phyloP scores from a whole-genome alignment of 2,888 invertebrate species.

The Pocota personata region DNA sequence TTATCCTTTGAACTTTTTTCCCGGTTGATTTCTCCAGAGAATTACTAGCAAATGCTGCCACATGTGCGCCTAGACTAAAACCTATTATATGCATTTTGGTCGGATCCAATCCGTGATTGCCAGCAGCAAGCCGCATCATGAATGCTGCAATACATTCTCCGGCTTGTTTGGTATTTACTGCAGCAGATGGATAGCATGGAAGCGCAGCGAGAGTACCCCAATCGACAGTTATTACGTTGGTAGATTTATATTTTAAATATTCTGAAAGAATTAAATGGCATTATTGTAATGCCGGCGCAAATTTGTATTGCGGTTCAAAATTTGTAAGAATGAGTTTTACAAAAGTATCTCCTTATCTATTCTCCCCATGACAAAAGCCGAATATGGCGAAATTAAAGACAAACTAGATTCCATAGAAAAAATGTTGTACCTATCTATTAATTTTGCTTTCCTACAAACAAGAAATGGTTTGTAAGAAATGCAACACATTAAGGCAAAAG shows the following conservation, averaged over 20 bases:
- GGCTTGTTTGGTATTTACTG: conserved; percentile 85
- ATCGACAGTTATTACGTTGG: conserved; percentile 84
- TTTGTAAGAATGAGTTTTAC: too few relatives aligned
- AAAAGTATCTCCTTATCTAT: too few relatives aligned
- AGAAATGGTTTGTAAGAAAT: too few relatives aligned
- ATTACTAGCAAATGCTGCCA: conserved; percentile 82
- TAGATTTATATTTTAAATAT: conserved; percentile 80
- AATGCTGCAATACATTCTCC: conserved; percentile 84
- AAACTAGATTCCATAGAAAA: too few relatives aligned
- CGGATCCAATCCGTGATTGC: conserved; percentile 79
- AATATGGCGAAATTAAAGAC: too few relatives aligned
- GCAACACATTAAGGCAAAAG: too few relatives aligned
- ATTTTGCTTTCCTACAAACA: too few relatives aligned
- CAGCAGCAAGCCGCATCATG: conserved; percentile 76
- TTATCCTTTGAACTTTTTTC: conserved; percentile 80
- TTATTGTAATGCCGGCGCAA: too few relatives aligned
- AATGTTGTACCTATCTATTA: too few relatives aligned
- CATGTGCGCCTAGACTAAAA: conserved; percentile 85
- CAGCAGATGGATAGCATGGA: conserved; percentile 85
- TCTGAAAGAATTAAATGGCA: conserved; percentile 64
- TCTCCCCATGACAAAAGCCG: too few relatives aligned
- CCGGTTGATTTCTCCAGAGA: conserved; percentile 77
- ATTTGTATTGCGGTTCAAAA: too few relatives aligned
- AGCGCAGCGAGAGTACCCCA: conserved; percentile 84
- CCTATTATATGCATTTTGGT: conserved; percentile 84